Base-by-base conservation (phyloP, 2,113 vertebrate genomes). In the Salminus brasiliensis region DNA sequence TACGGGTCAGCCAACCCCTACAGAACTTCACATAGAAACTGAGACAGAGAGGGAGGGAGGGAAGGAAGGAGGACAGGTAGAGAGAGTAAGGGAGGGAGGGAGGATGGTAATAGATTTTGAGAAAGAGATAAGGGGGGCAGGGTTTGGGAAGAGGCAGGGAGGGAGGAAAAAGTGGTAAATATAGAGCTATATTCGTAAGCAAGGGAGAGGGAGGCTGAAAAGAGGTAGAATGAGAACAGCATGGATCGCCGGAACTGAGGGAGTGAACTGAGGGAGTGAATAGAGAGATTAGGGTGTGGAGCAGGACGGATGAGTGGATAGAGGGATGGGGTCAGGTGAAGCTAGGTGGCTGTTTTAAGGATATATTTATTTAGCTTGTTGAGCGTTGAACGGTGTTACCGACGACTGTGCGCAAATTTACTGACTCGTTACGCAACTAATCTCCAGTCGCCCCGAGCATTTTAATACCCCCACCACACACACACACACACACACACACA, bases 1-100 rank as follows among this genome's bases (percentile, higher is more conserved):
- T 95, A 91, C 87, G 92, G 84, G 92, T 93, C 87, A 94, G 93
- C 88, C 90, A 93, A 81, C 93, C 93, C 32, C 88, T 93, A 63
- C 92, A 94, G 87, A 93, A 82, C 90, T 92, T 92, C 91, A 91
- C 92, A 91, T 93, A 93, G 74, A 90, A 23, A 25, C 15, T 34
- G 59, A 47, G 41, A 29, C 25, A 29, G 49, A 15, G 55, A 27
- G 36, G 23, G 11, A 16, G 69, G 21, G 39, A n/a, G 45, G 3
- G 7, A 5, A 29, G n/a, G 32, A 7, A 16, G 12, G 55, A 25
- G 65, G n/a, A 18, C 27, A 10, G 15, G 43, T 21, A 74, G 4
- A n/a, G 41, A 6, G 39, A 25, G 62, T 41, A 9, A 36, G 6
- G 8, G 25, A 45, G 32, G 49, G 5, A 4, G 4, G 29, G 59